phyloP scores from a whole-genome alignment of 2,888 invertebrate genomes.

The Cryptocephalus moraei region DNA sequence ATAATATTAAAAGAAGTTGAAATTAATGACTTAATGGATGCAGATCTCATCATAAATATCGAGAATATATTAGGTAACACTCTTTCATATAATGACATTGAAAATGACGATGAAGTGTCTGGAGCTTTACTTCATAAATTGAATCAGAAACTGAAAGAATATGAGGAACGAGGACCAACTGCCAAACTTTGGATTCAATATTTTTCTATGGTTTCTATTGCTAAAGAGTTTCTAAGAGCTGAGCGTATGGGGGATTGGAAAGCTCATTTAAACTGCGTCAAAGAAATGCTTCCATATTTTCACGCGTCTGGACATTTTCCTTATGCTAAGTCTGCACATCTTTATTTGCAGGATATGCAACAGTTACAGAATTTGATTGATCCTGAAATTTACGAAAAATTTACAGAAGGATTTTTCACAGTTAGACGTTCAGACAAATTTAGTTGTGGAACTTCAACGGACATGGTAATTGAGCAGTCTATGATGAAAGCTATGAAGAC shows the following conservation, averaged over 20 bases:
- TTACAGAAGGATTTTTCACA: conserved; percentile 28
- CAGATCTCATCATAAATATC: conserved; percentile 16
- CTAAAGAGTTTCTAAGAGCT: conserved; percentile 28
- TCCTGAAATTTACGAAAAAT: conserved; percentile 22
- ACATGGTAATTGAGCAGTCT: conserved; percentile 29
- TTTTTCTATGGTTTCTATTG: conserved; percentile 14
- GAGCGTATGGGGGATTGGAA: conserved; percentile 33
- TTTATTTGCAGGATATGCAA: conserved; percentile 20
- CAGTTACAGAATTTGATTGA: conserved; percentile 11
- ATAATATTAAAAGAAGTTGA: conserved; percentile 23
- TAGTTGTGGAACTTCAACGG: conserved; percentile 31
- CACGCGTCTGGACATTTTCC: conserved; percentile 22
- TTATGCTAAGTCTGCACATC: conserved; percentile 24
- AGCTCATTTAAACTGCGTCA: conserved; percentile 28
- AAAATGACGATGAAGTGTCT: conserved; percentile 25
- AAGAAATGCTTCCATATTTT: conserved; percentile 32
- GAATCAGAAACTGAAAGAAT: conserved; percentile 21
- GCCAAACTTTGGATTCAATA: conserved; percentile 11
- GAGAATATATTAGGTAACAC: conserved; percentile 20
- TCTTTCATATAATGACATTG: conserved; percentile 21
- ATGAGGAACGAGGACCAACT: conserved; percentile 10
- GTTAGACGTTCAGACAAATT: conserved; percentile 31
- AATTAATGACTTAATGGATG: conserved; percentile 21
- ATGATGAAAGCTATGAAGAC: conserved; percentile 29
- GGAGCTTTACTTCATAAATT: too few relatives aligned